Conservation (phyloP, 2,797 vertebrate species). For the Lepus oiostolus region DNA sequence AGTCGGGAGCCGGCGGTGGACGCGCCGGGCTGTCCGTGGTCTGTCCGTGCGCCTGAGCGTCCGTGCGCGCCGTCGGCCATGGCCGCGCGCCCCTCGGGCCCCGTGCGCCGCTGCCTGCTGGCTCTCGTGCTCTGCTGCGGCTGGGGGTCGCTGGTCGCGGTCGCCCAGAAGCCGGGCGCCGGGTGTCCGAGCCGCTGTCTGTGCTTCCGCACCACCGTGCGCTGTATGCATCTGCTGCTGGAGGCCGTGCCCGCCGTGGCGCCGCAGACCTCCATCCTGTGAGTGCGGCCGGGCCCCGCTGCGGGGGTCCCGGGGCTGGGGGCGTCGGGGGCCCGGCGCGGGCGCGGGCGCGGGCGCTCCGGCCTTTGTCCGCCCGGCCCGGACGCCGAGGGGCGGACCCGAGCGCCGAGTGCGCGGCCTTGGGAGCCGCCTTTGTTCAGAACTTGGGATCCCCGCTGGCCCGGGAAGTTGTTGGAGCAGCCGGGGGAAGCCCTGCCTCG, state of each 20-base stretch:
- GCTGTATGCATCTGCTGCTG: slow-evolving; percentile 98
- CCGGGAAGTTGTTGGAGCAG: not conserved
- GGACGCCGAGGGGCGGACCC: slow-evolving; percentile 66
- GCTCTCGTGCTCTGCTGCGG: slow-evolving; percentile 83
- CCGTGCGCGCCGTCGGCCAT: slow-evolving; percentile 79
- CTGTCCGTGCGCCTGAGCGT: not conserved
- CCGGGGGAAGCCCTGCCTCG: not conserved
- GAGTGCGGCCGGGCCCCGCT: slow-evolving; percentile 87
- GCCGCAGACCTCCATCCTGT: slow-evolving; percentile 97
- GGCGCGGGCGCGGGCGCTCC: not conserved
- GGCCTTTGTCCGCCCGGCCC: slow-evolving; percentile 74
- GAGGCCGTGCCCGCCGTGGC: slow-evolving; percentile 93
- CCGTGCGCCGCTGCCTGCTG: slow-evolving; percentile 85
- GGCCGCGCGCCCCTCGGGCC: slow-evolving; percentile 80
- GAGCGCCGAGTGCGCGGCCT: slow-evolving; percentile 60
- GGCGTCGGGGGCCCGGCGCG: no score
- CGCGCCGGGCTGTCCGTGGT: not conserved
- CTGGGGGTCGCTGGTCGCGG: slow-evolving; percentile 82
- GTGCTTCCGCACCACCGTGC: slow-evolving; percentile 97
- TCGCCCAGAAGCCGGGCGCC: slow-evolving; percentile 84
- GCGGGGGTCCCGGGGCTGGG: not conserved
- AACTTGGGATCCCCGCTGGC: not conserved
- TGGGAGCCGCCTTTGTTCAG: slow-evolving; percentile 77
- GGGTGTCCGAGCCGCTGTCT: slow-evolving; percentile 97
- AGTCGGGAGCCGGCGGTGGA: slow-evolving; percentile 73